Base-by-base conservation (phyloP, 2,113 vertebrate genomes). In the Paracanthobrama guichenoti region DNA sequence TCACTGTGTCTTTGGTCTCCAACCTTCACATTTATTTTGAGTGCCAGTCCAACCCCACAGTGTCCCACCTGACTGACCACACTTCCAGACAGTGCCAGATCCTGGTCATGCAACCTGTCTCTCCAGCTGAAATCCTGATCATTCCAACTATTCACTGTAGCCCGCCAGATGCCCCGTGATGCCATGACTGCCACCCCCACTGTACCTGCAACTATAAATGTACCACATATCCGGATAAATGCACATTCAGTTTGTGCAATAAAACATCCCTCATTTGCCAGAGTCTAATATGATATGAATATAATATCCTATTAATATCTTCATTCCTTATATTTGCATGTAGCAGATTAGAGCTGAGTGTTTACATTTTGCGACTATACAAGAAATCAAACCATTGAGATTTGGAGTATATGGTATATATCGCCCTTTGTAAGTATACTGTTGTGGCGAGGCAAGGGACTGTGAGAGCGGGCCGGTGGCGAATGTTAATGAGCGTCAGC, bases 91-190 rank as follows among this genome's bases (percentile, higher is more conserved):
- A 6, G 53, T 84, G 78, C 86, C 83, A 85, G 76, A 85, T 75
- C 64, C 79, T 72, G 46, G 50, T 57, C 79, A 72, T 44, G 79
- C 83, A 85, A 87, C 81, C 79, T 85, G 83, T 82, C 66, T 71
- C 79, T 69, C 69, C 83, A 78, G 55, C 71, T 79, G 20, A 78
- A 79, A 85, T 82, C 73, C 78, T 28, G 66, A 87, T 48, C 57
- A 39, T 31, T 84, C 81, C 81, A 74, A 66, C 76, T 42, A 10
- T 55, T 80, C 69, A 74, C 59, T 12, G 55, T 46, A 31, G 64
- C 60, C 16, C 4, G 11, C 16, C 79, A 31, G 62, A 81, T 48
- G 44, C 42, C 62, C 62, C 10, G 12, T 12, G 0, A 39, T 8
- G 46, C 79, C 8, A 11, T 9, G 26, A 7, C 26, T 28, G 2